Base-by-base conservation (phyloP, 2,797 vertebrate species). In the Gallinago stenura region DNA sequence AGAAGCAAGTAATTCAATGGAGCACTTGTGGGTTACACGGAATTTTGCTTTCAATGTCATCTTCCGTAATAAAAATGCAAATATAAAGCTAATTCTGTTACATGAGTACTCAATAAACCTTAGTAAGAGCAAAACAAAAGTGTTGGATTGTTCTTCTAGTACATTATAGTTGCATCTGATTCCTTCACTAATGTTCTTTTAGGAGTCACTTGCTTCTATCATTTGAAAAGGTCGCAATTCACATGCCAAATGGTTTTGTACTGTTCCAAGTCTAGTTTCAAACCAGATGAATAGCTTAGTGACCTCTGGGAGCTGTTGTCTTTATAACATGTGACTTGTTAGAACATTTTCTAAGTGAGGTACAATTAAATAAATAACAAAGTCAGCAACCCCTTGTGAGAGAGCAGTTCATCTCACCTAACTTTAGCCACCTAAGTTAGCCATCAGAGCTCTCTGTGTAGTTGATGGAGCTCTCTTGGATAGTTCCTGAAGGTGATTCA, bases 1-100 rank as follows among this genome's bases (percentile, higher is more conserved):
- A 80, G 15, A 75, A 93, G 43, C n/a, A 46, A 79, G 24, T 86
- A 80, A 94, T 73, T 90, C 75, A 75, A 15, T 46, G 58, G 18
- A 69, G 6, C 9, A 4, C 18, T 83, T 65, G 33, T 45, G 77
- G 16, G 4, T 76, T 87, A 39, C 30, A 65, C 2, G 72, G 51
- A 89, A 73, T 21, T 73, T 94, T 87, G 53, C 39, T 90, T 88
- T 92, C 84, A 86, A 24, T 89, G 76, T 64, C 79, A 91, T 86
- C 50, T 91, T 80, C 72, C 14, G 19, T 85, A 79, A 91, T 87
- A 90, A 96, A 97, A 90, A 92, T 85, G 85, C 79, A 94, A 93
- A 96, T 91, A 70, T n/a, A 81, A 83, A 89, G 37, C 28, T 86
- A 79, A 86, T 83, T 76, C 65, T 79, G 80, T 84, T 96, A 87